These are phyloP conservation scores for Etheostoma nigrum DNA, from an alignment of 2,797 vertebrate species.

Conservation along the genomic window DNA sequence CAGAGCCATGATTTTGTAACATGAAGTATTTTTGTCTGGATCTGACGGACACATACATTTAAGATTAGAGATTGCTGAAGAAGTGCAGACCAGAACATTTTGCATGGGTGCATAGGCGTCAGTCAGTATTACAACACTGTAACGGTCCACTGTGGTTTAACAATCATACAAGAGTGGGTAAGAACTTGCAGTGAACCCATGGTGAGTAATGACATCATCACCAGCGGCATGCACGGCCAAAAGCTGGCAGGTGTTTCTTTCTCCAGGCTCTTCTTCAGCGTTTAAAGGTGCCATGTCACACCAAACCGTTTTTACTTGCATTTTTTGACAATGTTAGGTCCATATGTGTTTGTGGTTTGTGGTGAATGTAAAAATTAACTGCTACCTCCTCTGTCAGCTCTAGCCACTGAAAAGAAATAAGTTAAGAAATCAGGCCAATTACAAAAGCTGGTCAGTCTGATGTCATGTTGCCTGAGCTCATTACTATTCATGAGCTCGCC, in stretches of 20 bases:
- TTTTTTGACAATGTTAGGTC: too few relatives aligned
- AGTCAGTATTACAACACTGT: slow-evolving; percentile 38
- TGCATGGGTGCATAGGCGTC: slow-evolving; percentile 38
- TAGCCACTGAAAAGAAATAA: too few relatives aligned
- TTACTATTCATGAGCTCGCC: too few relatives aligned
- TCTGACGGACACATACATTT: slow-evolving; percentile 12
- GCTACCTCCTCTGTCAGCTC: too few relatives aligned
- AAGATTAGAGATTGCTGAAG: slow-evolving; percentile 24
- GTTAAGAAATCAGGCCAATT: too few relatives aligned
- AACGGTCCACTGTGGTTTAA: slow-evolving; percentile 39
- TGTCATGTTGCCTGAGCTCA: too few relatives aligned
- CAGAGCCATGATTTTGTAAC: slow-evolving; percentile 18
- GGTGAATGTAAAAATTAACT: too few relatives aligned
- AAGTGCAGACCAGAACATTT: slow-evolving; percentile 14
- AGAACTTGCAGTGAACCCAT: slow-evolving; percentile 60
- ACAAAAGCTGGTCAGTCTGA: too few relatives aligned
- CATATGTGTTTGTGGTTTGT: too few relatives aligned
- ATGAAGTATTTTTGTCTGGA: slow-evolving; percentile 22
- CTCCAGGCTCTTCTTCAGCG: slow-evolving; percentile 41
- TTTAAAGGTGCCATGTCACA: too few relatives aligned
- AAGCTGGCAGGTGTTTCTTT: slow-evolving; percentile 68
- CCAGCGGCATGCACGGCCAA: slow-evolving; percentile 18
- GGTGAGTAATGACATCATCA: slow-evolving; percentile 66
- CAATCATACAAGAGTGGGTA: slow-evolving; percentile 44
- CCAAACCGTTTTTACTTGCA: too few relatives aligned